phyloP scores from a whole-genome alignment of 2,797 vertebrate species.

The Scyliorhinus canicula region DNA sequence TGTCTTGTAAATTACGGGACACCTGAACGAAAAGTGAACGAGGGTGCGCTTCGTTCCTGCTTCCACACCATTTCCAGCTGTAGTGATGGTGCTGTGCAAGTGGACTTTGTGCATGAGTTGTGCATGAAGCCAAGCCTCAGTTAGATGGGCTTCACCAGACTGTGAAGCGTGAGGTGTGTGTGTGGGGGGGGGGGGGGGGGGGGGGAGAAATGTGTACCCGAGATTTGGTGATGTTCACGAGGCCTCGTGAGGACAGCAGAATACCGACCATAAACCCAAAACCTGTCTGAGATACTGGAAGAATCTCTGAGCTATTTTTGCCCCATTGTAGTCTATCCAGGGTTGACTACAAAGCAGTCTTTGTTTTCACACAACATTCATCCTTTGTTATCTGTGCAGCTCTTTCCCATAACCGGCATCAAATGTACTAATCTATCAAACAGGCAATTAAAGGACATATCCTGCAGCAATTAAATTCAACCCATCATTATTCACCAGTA shows the following conservation, averaged over 20 bases:
- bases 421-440: background rate
- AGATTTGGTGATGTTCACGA: background rate
- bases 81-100: background rate
- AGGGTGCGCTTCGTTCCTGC: background rate
- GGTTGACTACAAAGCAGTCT: background rate
- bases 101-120: too few species aligned
- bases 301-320: background rate
- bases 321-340: background rate
- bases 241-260: too few species aligned
- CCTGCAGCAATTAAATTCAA: background rate
- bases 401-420: background rate
- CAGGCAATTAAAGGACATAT: background rate
- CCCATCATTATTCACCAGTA: background rate
- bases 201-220: background rate
- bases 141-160: too few species aligned
- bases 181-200: too few species aligned
- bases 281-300: too few species aligned
- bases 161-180: too few species aligned
- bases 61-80: background rate
- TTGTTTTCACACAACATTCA: background rate
- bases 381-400: background rate
- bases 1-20: background rate
- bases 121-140: too few species aligned
- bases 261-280: background rate
- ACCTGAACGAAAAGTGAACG: background rate